Conservation (phyloP, 1,140 invertebrate genomes). For the Temnothorax nylanderi region DNA sequence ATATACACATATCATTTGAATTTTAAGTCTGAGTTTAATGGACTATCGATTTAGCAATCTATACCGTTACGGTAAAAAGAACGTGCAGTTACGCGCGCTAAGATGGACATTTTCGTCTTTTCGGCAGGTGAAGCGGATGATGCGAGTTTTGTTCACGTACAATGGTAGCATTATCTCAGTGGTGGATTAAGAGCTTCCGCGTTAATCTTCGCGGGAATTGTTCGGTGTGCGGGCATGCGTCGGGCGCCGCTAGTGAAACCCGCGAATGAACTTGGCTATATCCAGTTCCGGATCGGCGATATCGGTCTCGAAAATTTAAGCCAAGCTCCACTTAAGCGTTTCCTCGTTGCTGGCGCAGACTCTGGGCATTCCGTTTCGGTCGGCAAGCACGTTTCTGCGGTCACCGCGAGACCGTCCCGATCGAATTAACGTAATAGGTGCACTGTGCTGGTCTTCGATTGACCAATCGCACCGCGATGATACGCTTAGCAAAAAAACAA, state of each 20-base stretch:
- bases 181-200: constrained; percentile 64
- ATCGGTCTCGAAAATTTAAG: constrained; percentile 68
- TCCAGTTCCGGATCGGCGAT: constrained; percentile 62
- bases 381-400: constrained; percentile 61
- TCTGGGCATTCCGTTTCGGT: constrained; percentile 52
- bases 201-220: constrained; percentile 70
- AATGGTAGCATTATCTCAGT: constrained; percentile 54
- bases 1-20: not conserved
- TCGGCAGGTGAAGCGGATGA: not conserved
- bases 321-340: constrained; percentile 73
- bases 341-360: constrained; percentile 48
- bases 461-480: not conserved
- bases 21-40: not conserved
- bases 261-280: constrained; percentile 64
- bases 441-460: not conserved
- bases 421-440: constrained; percentile 58
- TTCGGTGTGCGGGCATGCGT: constrained; percentile 55
- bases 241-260: constrained; percentile 23
- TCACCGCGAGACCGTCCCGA: constrained; percentile 39
- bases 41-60: not conserved
- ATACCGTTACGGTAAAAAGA: not conserved
- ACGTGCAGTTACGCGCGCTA: not conserved
- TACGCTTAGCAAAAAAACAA: not conserved
- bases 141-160: constrained; percentile 47
- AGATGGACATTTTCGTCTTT: not conserved